Evolutionary conservation across 2,113 vertebrate genomes (phyloP).

Genomic region (Oxygymnocypris stewartii): DNA sequence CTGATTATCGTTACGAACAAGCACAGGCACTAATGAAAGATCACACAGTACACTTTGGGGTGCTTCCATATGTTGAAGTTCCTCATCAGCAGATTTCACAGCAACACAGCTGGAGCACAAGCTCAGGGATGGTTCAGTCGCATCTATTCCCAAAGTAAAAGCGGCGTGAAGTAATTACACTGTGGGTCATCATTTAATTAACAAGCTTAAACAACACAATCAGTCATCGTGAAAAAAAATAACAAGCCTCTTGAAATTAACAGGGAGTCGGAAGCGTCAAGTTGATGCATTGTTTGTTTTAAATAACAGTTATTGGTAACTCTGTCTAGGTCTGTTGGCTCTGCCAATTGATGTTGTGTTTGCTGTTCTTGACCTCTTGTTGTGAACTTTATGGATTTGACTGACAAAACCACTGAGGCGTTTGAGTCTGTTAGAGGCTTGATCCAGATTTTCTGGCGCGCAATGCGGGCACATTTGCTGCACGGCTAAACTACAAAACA

Average conservation of each 20-base stretch:
- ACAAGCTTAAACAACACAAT: slow-evolving; percentile 55
- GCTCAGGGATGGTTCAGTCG: slow-evolving; percentile 19
- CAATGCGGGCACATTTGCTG: not conserved
- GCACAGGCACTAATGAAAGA: slow-evolving; percentile 25
- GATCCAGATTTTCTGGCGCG: not conserved
- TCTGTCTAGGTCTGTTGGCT: not conserved
- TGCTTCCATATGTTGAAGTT: slow-evolving; percentile 22
- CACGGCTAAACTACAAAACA: not conserved
- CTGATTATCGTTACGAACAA: not conserved
- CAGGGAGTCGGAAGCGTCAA: not conserved
- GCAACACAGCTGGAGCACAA: slow-evolving; percentile 30
- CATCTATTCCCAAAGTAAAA: slow-evolving; percentile 53
- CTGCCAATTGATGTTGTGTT: not conserved
- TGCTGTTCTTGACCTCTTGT: not conserved
- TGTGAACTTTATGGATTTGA: slow-evolving; percentile 24
- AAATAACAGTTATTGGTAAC: not conserved
- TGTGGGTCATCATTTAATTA: slow-evolving; percentile 56
- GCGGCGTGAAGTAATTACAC: slow-evolving; percentile 53
- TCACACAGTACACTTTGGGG: slow-evolving; percentile 21
- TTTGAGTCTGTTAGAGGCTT: not conserved
- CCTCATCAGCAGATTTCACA: slow-evolving; percentile 31
- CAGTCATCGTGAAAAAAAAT: slow-evolving; percentile 49
- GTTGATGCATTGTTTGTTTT: slow-evolving; percentile 7
- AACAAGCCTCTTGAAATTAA: slow-evolving; percentile 15
- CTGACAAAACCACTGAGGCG: not conserved